These are phyloP conservation scores for Sylvilagus bachmani DNA, from an alignment of 2,113 vertebrate genomes.

Conservation along the genomic window DNA sequence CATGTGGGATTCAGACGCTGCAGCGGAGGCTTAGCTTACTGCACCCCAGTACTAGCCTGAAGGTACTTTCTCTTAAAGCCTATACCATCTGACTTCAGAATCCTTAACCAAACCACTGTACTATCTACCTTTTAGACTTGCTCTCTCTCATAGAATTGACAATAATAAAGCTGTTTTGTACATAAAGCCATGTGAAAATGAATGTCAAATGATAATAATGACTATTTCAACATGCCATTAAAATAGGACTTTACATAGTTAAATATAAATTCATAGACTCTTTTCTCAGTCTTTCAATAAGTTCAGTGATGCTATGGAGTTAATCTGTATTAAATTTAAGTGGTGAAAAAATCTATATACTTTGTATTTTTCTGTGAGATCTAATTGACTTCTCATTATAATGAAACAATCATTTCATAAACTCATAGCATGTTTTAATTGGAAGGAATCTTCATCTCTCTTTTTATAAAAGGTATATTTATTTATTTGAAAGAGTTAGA, in stretches of 20 bases:
- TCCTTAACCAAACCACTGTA: background rate
- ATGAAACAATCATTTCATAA: slow-evolving; percentile 41
- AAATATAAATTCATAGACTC: slow-evolving; percentile 25
- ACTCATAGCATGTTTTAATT: slow-evolving; percentile 7
- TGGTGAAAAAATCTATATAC: slow-evolving; percentile 32
- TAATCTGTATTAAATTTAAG: background rate
- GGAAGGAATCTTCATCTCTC: background rate
- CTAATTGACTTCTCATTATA: slow-evolving; percentile 31
- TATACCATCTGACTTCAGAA: background rate
- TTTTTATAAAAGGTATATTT: too few species aligned
- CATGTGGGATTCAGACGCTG: too few species aligned
- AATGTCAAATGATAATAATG: background rate
- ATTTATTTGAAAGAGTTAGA: too few species aligned
- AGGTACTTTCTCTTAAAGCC: background rate
- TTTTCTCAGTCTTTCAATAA: slow-evolving; percentile 13
- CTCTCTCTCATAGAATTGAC: background rate
- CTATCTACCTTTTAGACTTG: background rate
- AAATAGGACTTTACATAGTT: background rate
- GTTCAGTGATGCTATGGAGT: slow-evolving; percentile 41
- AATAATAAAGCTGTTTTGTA: background rate
- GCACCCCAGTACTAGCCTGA: too few species aligned
- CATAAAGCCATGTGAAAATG: background rate
- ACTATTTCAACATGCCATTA: background rate
- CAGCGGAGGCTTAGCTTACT: too few species aligned
- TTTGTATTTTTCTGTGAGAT: slow-evolving; percentile 28